phyloP scores from a whole-genome alignment of 2,888 invertebrate genomes.

The Fissipunctia ypsillon region DNA sequence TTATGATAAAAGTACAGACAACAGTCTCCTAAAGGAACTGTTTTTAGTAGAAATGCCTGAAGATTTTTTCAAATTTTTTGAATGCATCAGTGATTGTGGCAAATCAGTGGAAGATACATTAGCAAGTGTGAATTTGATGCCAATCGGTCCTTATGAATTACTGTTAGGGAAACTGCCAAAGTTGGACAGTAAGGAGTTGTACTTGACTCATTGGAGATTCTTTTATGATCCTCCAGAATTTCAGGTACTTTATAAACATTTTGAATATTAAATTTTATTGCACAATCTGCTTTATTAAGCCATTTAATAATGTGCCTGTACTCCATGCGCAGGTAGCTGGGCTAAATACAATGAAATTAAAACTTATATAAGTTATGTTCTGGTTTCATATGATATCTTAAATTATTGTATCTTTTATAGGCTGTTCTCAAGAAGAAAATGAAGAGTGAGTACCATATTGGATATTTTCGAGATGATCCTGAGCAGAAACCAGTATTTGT shows the following conservation, averaged over 20 bases:
- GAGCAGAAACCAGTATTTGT: constrained; percentile 94
- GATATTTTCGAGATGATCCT: constrained; percentile 97
- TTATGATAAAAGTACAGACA: constrained; percentile 85
- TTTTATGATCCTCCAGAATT: constrained; percentile 98
- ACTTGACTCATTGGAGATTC: constrained; percentile 96
- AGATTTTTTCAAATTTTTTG: constrained; percentile 97
- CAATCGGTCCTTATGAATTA: constrained; percentile 97
- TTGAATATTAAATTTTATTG: not conserved
- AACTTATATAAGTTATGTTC: not conserved
- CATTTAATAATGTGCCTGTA: not conserved
- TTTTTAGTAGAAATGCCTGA: constrained; percentile 96
- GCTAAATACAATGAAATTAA: not conserved
- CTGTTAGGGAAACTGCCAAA: constrained; percentile 92
- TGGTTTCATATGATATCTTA: not conserved
- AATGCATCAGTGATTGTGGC: constrained; percentile 91
- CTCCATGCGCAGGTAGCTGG: not conserved
- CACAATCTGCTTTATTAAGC: not conserved
- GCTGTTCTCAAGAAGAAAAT: constrained; percentile 93
- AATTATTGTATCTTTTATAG: constrained; percentile 78
- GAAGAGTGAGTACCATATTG: constrained; percentile 94
- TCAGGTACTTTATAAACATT: constrained; percentile 90
- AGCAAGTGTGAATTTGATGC: constrained; percentile 91
- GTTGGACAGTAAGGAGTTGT: constrained; percentile 90
- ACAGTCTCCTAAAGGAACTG: constrained; percentile 92
- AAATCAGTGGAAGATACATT: constrained; percentile 91